phyloP scores from a whole-genome alignment of 2,888 invertebrate species.

The Dasysyrphus tricinctus region DNA sequence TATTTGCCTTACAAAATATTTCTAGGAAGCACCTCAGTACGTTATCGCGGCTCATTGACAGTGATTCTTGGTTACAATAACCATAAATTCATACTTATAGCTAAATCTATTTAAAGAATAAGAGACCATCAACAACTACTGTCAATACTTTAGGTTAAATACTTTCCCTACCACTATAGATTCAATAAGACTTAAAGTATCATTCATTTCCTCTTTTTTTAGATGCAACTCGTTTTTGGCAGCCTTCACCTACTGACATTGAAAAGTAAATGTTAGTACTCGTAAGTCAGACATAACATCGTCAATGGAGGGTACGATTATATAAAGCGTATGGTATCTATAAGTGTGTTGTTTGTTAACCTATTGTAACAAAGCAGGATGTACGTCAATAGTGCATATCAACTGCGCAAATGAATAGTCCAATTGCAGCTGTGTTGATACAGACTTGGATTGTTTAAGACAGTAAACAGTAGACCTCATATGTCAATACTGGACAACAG shows the following conservation, averaged over 20 bases:
- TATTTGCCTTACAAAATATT: no score
- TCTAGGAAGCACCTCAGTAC: no score
- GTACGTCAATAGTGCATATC: conserved; percentile 15
- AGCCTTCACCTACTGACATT: neutral
- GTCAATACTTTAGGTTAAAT: no score
- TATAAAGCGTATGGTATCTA: neutral
- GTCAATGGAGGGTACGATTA: neutral
- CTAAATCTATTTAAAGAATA: no score
- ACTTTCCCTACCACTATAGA: no score
- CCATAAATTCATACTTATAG: no score
- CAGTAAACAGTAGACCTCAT: neutral
- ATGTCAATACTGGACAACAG: neutral
- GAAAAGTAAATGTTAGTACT: neutral
- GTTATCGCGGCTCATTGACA: no score
- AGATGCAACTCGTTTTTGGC: neutral
- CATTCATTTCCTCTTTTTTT: no score
- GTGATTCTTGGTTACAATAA: no score
- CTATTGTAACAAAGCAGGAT: conserved; percentile 2
- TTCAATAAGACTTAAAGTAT: no score
- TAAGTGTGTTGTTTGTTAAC: neutral
- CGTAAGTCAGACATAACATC: neutral
- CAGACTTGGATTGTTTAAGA: neutral
- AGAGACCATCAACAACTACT: no score
- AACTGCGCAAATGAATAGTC: conserved; percentile 38
- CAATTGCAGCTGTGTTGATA: conserved; percentile 17